These are phyloP conservation scores for Ictalurus furcatus DNA, from an alignment of 2,113 vertebrate genomes.

Conservation along the genomic window DNA sequence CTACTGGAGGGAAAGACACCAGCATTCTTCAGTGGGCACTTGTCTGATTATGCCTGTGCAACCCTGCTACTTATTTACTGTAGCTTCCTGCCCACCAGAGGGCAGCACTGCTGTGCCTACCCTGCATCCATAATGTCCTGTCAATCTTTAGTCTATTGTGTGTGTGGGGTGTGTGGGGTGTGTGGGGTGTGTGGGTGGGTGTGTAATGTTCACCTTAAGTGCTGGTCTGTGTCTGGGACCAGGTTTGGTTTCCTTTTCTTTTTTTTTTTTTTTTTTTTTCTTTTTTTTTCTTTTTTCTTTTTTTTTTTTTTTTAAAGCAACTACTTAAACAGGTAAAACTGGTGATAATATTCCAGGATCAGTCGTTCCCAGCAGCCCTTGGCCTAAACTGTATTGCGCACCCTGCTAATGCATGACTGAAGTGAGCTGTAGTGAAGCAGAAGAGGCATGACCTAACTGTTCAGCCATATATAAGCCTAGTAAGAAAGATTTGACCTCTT, in stretches of 20 bases:
- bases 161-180: conserved; percentile 23
- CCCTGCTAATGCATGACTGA: conserved; percentile 61
- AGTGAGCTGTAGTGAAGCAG: conserved; percentile 58
- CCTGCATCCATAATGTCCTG: conserved; percentile 35
- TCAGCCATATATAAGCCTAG: conserved; percentile 52
- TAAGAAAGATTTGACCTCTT: conserved; percentile 61
- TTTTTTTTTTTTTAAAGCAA: conserved; percentile 18
- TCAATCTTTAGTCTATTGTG: conserved; percentile 42
- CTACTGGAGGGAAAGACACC: conserved; percentile 87
- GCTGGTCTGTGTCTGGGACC: conserved; percentile 12
- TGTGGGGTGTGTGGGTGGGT: conserved; percentile 39
- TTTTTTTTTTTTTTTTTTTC: conserved; percentile 12
- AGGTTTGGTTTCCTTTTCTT: not conserved
- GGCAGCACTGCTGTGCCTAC: conserved; percentile 72
- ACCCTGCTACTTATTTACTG: conserved; percentile 52
- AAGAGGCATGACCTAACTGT: conserved; percentile 63
- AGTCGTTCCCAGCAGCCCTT: conserved; percentile 34
- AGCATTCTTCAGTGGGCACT: conserved; percentile 87
- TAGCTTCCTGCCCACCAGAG: conserved; percentile 63
- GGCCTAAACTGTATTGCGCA: conserved; percentile 56
- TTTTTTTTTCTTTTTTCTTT: not conserved
- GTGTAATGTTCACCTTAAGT: conserved; percentile 43
- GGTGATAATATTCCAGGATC: conserved; percentile 5
- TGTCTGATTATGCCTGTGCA: conserved; percentile 74
- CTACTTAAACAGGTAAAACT: conserved; percentile 18